Evolutionary conservation across 2,113 vertebrate species (phyloP), one percentile per base, ranked within the genome.

Genomic region (Oryzias woworae): DNA sequence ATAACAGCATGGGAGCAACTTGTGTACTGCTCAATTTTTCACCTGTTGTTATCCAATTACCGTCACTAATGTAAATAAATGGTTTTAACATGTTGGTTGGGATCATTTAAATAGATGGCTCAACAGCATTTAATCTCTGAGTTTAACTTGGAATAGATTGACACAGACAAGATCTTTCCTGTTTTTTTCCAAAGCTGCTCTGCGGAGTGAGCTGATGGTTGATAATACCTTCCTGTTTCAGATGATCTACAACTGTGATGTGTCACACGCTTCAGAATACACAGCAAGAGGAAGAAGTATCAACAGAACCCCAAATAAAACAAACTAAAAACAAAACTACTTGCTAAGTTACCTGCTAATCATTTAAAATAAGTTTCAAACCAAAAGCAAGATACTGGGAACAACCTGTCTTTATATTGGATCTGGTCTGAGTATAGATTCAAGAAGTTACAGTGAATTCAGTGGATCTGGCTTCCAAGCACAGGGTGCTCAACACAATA

Each of bases 1-100:
- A 79, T 58, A 77, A 69, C 51, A 20, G 54, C 71, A 48, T 51
- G 71, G 78, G 54, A 70, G 64, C 48, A 58, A 85, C 84, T 80
- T 69, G 74, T 83, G 85, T 87, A 85, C 85, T 77, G 69, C 69
- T 78, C 68, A 50, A 58, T 69, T 81, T 77, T 80, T 88, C 83
- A 83, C 71, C 75, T 81, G 77, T 71, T 75, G 65, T 88, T 79
- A 77, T 51, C 70, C 71, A 67, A 63, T 64, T 81, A 62, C 12
- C 20, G 15, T 7, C 22, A 58, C 63, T 71, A 77, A 86, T 57
- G 65, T 53, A 59, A 78, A 78, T 64, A 36, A 52, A 80, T 77
- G 57, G 28, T 45, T 47, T 70, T 60, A 52, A 58, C 50, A 55
- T 42, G 61, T 54, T 75, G 13, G n/a, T 28, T 44, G n/a, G n/a